Percentiles rank a stretch among this genome's conserved stretches.
phyloP scores from a whole-genome alignment of 2,888 invertebrate genomes.

The Acronicta leporina region DNA sequence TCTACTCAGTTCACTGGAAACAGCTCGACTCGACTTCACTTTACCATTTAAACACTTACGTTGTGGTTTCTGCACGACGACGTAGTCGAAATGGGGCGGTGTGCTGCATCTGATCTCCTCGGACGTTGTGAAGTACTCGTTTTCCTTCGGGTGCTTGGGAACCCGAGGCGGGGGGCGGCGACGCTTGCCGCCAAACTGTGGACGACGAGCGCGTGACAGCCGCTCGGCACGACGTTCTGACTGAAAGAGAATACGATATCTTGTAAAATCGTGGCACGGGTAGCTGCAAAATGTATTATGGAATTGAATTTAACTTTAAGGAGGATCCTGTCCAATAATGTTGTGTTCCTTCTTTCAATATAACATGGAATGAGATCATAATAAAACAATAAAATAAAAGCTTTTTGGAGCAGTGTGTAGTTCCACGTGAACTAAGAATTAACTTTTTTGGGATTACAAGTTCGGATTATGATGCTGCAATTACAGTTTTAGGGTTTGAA shows the following conservation, averaged over 20 bases:
- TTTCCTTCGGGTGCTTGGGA: conserved; percentile 79
- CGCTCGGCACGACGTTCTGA: conserved; percentile 85
- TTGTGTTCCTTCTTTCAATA: no score
- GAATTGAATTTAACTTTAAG: not conserved
- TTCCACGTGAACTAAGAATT: no score
- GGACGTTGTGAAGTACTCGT: conserved; percentile 71
- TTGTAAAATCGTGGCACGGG: not conserved
- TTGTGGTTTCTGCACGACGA: conserved; percentile 77
- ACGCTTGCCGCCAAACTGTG: conserved; percentile 79
- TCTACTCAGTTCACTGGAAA: no score
- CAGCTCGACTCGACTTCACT: no score
- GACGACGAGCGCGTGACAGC: conserved; percentile 81
- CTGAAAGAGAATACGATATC: conserved; percentile 57
- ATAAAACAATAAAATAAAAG: no score
- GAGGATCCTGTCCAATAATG: no score
- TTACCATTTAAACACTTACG: conserved; percentile 61
- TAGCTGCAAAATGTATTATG: no score
- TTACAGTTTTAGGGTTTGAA: no score
- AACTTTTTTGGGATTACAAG: no score
- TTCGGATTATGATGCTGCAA: no score
- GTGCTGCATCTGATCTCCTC: conserved; percentile 77
- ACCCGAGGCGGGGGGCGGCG: conserved; percentile 75
- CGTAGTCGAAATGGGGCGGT: conserved; percentile 80
- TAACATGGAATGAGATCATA: no score
- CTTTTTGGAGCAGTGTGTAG: no score